Conservation (phyloP, 2,113 vertebrate species). For the Tupaia chinensis region DNA sequence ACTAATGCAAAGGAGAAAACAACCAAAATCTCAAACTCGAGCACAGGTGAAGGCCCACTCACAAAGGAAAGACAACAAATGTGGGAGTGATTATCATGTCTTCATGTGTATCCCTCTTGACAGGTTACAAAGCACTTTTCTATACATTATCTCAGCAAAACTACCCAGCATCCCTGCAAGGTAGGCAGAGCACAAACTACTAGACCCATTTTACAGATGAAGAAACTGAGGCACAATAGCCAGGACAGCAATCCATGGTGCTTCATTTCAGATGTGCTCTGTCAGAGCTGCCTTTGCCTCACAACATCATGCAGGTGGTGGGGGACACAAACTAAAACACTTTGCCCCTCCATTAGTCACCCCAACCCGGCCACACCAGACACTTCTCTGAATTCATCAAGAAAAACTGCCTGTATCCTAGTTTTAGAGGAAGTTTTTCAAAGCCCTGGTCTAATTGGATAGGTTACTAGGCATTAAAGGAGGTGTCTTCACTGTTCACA, state of each 20-base stretch:
- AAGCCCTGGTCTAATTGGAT: not conserved
- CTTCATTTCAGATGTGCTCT: not conserved
- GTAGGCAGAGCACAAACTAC: not conserved
- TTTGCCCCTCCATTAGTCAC: not conserved
- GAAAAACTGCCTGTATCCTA: not conserved
- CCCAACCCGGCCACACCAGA: not conserved
- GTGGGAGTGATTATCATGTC: not conserved
- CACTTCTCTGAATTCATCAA: not conserved
- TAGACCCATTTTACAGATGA: not conserved
- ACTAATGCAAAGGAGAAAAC: not conserved
- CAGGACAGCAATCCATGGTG: not conserved
- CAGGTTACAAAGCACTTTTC: not conserved
- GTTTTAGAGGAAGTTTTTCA: not conserved
- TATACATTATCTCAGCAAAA: not conserved
- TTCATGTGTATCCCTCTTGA: not conserved
- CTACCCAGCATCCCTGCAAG: not conserved
- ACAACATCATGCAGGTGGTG: not conserved
- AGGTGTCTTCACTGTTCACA: not conserved
- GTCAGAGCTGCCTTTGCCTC: not conserved
- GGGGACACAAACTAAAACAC: not conserved
- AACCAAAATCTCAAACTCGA: not conserved
- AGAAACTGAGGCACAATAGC: not conserved
- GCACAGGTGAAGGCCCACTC: slow-evolving; percentile 11
- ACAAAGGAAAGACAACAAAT: not conserved
- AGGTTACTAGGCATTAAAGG: not conserved